A percentile compares a stretch with the other conserved stretches of the same genome.
Evolutionary conservation across 2,888 invertebrate genomes (phyloP).

Genomic region (Mamestra brassicae): DNA sequence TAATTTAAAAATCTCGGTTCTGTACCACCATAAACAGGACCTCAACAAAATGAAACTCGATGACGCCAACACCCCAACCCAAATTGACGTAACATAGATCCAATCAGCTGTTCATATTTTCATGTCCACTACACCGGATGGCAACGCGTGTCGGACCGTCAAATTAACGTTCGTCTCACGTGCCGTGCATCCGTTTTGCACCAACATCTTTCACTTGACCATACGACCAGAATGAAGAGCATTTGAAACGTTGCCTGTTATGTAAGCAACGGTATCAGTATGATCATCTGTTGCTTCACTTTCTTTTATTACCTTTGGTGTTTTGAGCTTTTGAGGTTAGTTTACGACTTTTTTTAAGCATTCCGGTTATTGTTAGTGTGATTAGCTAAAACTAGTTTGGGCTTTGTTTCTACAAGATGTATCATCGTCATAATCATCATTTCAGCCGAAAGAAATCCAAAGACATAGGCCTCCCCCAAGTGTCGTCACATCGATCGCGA

Average conservation of each 20-base stretch:
- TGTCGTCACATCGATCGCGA: too few species aligned
- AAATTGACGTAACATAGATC: constrained; percentile 58
- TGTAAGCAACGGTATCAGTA: constrained; percentile 81
- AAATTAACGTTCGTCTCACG: constrained; percentile 72
- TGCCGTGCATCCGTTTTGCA: constrained; percentile 84
- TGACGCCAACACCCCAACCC: constrained; percentile 20
- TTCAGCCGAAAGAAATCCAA: too few species aligned
- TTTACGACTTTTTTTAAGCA: neutral
- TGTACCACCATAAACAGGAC: neutral
- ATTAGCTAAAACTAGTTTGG: neutral
- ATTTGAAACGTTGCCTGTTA: constrained; percentile 84
- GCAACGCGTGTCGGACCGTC: constrained; percentile 40
- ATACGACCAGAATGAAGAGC: constrained; percentile 82
- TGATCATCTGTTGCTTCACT: constrained; percentile 78
- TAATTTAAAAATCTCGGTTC: too few species aligned
- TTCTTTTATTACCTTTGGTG: constrained; percentile 77
- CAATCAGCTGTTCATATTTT: constrained; percentile 59
- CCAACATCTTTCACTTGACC: constrained; percentile 87
- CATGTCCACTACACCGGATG: constrained; percentile 50
- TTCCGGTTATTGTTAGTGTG: neutral
- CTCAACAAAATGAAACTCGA: constrained; percentile 20
- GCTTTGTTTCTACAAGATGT: neutral
- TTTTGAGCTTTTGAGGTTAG: constrained; percentile 14
- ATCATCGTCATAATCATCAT: too few species aligned
- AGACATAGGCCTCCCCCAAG: too few species aligned